phyloP scores from a whole-genome alignment of 2,888 invertebrate species.

The Hartigia nigra region DNA sequence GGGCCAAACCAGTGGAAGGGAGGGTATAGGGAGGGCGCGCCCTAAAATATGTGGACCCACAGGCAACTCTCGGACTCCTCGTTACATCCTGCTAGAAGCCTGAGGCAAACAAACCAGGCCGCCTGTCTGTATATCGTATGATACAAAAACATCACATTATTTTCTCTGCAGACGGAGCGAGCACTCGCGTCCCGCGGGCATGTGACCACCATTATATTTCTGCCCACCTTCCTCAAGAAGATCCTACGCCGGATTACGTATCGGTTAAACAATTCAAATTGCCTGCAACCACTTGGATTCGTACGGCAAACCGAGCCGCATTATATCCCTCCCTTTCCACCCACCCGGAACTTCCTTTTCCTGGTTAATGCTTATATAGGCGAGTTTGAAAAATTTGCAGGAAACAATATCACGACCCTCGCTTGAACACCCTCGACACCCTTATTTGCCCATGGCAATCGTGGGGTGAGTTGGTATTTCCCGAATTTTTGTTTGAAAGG shows the following conservation, averaged over 20 bases:
- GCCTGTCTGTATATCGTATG: conserved; percentile 58
- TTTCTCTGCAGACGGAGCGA: conserved; percentile 47
- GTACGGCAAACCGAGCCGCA: neutral
- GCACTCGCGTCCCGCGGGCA: conserved; percentile 36
- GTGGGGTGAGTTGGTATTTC: neutral
- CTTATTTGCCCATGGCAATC: neutral
- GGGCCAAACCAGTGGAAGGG: conserved; percentile 33
- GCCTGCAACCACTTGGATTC: conserved; percentile 5
- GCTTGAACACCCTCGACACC: neutral
- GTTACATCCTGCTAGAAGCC: conserved; percentile 59
- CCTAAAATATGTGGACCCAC: conserved; percentile 64
- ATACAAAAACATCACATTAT: conserved; percentile 64
- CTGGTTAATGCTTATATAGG: neutral
- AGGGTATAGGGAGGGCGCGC: conserved; percentile 44
- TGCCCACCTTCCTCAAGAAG: conserved; percentile 36
- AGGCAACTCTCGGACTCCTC: conserved; percentile 61
- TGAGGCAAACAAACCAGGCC: conserved; percentile 41
- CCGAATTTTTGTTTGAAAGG: neutral
- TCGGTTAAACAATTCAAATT: conserved; percentile 36
- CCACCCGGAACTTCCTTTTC: neutral
- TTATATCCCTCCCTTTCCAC: neutral
- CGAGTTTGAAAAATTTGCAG: neutral
- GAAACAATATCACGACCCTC: neutral
- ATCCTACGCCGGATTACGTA: conserved; percentile 35
- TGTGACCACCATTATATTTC: conserved; percentile 56